These are phyloP conservation scores for Diphyllodes magnificus DNA, from an alignment of 2,113 vertebrate genomes.

Conservation along the genomic window DNA sequence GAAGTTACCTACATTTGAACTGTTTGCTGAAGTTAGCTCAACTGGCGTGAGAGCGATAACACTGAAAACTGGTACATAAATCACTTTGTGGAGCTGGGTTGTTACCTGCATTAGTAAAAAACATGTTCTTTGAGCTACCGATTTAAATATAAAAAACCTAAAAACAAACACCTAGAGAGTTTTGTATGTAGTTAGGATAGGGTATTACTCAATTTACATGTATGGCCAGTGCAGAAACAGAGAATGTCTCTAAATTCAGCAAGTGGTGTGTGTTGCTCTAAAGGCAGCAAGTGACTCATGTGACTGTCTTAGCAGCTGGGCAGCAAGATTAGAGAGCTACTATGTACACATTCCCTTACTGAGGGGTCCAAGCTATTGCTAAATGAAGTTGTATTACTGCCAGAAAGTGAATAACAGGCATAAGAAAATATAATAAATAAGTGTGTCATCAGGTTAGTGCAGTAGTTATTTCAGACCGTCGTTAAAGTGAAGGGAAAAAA, in stretches of 20 bases:
- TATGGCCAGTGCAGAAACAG: background rate
- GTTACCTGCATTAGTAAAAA: background rate
- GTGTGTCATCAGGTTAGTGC: constrained; percentile 50
- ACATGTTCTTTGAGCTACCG: background rate
- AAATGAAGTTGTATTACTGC: constrained; percentile 42
- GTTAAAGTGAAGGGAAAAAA: background rate
- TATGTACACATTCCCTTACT: constrained; percentile 46
- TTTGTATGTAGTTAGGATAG: background rate
- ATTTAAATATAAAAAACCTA: background rate
- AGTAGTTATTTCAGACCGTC: background rate
- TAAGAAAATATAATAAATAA: constrained; percentile 49
- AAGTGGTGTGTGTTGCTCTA: constrained; percentile 55
- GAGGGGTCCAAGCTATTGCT: constrained; percentile 48
- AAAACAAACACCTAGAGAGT: background rate
- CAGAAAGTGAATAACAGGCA: constrained; percentile 37
- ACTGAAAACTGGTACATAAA: background rate
- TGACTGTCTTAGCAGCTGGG: constrained; percentile 61
- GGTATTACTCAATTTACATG: background rate
- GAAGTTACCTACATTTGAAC: background rate
- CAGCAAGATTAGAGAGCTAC: constrained; percentile 61
- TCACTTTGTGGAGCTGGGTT: background rate
- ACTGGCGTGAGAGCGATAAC: background rate
- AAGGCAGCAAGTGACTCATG: constrained; percentile 66
- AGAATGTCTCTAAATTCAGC: constrained; percentile 54
- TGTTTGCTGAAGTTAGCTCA: background rate